phyloP scores from a whole-genome alignment of 2,113 vertebrate genomes.

The Lasiurus borealis region DNA sequence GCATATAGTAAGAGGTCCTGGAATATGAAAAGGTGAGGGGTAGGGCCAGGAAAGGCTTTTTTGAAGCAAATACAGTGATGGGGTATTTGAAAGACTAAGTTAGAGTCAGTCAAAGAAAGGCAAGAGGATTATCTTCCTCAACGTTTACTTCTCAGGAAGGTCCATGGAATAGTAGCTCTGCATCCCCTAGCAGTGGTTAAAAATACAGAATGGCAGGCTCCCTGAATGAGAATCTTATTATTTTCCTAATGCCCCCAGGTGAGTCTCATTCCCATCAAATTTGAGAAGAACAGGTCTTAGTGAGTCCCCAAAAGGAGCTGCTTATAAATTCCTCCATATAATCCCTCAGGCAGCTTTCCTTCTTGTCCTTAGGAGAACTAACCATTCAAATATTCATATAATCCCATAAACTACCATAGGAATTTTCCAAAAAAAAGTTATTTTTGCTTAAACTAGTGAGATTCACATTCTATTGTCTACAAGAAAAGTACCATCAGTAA shows the following conservation, averaged over 20 bases:
- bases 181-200: not conserved
- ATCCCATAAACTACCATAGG: not conserved
- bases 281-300: not conserved
- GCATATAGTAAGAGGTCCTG: not conserved
- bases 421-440: not conserved
- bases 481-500: not conserved
- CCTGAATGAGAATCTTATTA: not conserved
- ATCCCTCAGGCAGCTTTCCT: not conserved
- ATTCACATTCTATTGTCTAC: not conserved
- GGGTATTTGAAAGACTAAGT: not conserved
- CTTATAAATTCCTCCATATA: not conserved
- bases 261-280: not conserved
- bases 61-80: not conserved
- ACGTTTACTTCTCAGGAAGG: not conserved
- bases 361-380: not conserved
- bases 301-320: not conserved
- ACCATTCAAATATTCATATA: not conserved
- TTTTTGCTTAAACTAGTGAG: not conserved
- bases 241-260: not conserved
- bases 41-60: not conserved
- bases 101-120: not conserved
- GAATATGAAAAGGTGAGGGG: not conserved
- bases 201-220: not conserved
- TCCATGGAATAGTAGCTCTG: not conserved
- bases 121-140: not conserved